Percentiles rank a stretch among this genome's conserved stretches.
Evolutionary conservation across 2,797 vertebrate genomes (phyloP).

Genomic region (Enteromius treurensis): DNA sequence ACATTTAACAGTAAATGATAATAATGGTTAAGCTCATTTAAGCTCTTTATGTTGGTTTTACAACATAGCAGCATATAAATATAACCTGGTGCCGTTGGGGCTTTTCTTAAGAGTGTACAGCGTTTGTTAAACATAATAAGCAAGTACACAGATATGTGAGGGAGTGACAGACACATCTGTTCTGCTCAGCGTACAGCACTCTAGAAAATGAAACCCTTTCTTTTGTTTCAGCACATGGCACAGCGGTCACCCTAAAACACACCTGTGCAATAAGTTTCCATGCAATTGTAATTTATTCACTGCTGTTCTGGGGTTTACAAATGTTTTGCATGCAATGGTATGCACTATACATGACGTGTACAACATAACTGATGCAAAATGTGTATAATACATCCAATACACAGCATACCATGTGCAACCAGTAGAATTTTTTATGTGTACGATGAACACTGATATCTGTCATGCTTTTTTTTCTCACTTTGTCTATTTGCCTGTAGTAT

Average conservation of each 20-base stretch:
- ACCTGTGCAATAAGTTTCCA: conserved; percentile 26
- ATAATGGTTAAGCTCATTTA: background rate
- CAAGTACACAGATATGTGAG: background rate
- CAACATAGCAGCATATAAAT: conserved; percentile 1
- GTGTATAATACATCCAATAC: background rate
- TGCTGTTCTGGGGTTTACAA: background rate
- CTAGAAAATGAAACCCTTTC: conserved; percentile 17
- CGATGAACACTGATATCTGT: background rate
- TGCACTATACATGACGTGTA: background rate
- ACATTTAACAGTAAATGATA: background rate
- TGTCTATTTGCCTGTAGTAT: background rate
- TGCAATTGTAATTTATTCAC: conserved; percentile 19
- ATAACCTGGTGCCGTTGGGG: background rate
- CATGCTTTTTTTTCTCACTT: background rate
- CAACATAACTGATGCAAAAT: conserved; percentile 8
- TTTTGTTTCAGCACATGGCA: conserved; percentile 47
- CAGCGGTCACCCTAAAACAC: conserved; percentile 8
- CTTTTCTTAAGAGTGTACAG: background rate
- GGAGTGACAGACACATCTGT: conserved; percentile 35
- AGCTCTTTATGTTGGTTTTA: conserved; percentile 5
- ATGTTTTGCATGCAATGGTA: background rate
- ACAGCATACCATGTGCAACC: background rate
- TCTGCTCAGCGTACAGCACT: conserved; percentile 16
- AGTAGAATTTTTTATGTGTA: background rate
- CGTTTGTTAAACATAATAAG: conserved; percentile 2